Evolutionary conservation across 2,113 vertebrate species (phyloP).

Genomic region (Balaeniceps rex): DNA sequence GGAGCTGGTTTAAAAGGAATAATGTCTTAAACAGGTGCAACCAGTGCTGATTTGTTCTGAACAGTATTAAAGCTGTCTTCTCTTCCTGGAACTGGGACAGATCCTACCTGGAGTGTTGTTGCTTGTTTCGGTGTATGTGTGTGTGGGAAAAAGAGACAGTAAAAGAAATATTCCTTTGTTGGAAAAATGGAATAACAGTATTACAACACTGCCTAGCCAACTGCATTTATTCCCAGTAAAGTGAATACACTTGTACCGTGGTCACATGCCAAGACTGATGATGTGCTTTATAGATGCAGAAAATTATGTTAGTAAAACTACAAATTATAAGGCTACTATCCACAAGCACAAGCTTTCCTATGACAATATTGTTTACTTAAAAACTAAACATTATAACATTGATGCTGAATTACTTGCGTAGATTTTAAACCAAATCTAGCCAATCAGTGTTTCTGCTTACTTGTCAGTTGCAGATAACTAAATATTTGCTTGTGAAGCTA

Average conservation of each 20-base stretch:
- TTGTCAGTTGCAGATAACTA: not conserved
- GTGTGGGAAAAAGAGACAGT: not conserved
- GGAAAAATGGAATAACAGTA: not conserved
- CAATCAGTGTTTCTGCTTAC: conserved; percentile 31
- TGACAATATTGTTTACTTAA: conserved; percentile 12
- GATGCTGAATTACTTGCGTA: not conserved
- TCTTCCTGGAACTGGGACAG: not conserved
- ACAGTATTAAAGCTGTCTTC: not conserved
- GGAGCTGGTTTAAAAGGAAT: not conserved
- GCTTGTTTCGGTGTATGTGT: not conserved
- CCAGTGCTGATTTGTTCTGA: not conserved
- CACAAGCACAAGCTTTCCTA: conserved; percentile 13
- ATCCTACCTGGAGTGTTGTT: not conserved
- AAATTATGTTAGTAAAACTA: conserved; percentile 51
- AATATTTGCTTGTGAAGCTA: conserved; percentile 1
- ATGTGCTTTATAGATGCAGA: conserved; percentile 44
- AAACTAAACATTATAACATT: conserved; percentile 25
- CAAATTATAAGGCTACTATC: conserved; percentile 14
- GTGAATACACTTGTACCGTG: conserved; percentile 29
- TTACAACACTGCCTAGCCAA: not conserved
- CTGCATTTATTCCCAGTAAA: conserved; percentile 12
- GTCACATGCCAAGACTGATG: conserved; percentile 19
- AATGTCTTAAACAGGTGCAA: not conserved
- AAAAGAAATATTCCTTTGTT: not conserved
- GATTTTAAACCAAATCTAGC: conserved; percentile 14